A percentile compares a stretch with the other conserved stretches of the same genome.
Conservation (phyloP, 2,888 invertebrate species). For the Xestia rhomboidea region DNA sequence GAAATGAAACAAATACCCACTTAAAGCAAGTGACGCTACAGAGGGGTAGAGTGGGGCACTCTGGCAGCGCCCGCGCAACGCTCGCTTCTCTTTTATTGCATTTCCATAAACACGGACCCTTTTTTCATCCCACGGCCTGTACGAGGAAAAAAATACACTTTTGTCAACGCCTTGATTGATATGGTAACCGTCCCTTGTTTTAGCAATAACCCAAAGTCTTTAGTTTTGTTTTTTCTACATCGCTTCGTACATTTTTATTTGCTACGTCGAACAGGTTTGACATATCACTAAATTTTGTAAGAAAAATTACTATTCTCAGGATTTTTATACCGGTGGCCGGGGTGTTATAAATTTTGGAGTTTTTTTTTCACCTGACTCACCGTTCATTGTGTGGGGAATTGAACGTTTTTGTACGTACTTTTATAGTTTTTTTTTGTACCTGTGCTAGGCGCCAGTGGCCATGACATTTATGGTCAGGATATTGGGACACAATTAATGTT, state of each 20-base stretch:
- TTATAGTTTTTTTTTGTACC: conserved; percentile 84
- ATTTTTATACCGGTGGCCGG: conserved; percentile 87
- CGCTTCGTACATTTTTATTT: conserved; percentile 88
- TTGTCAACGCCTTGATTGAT: conserved; percentile 90
- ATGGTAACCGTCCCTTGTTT: conserved; percentile 90
- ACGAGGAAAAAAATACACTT: conserved; percentile 84
- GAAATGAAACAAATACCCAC: conserved; percentile 37
- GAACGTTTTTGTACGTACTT: conserved; percentile 84
- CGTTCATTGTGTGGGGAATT: conserved; percentile 83
- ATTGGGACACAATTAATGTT: conserved; percentile 89
- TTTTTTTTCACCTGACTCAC: conserved; percentile 84
- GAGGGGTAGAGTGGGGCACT: conserved; percentile 51
- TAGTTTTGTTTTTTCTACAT: conserved; percentile 78
- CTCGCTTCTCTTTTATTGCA: conserved; percentile 81
- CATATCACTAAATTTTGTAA: conserved; percentile 90
- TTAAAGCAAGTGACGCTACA: conserved; percentile 67
- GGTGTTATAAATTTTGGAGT: conserved; percentile 86
- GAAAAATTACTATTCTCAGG: conserved; percentile 88
- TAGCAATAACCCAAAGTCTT: conserved; percentile 87
- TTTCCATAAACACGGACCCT: conserved; percentile 88
- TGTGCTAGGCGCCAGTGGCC: conserved; percentile 89
- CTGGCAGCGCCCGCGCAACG: conserved; percentile 72
- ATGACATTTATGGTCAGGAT: conserved; percentile 89
- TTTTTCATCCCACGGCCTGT: conserved; percentile 84
- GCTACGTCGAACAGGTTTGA: conserved; percentile 88